Conservation (phyloP, 1,140 invertebrate species). For the Oscheius sp. region DNA sequence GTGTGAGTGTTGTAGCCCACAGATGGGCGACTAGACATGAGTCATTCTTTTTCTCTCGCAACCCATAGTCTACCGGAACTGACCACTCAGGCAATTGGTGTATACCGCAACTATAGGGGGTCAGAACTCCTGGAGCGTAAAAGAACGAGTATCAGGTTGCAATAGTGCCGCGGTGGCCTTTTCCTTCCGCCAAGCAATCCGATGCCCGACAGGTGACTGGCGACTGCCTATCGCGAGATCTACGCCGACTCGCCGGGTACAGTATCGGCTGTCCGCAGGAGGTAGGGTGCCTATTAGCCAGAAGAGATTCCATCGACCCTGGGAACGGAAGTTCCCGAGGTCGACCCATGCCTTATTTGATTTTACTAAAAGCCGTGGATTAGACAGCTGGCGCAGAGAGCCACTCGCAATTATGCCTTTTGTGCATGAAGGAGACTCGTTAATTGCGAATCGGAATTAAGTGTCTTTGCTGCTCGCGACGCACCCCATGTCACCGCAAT, state of each 20-base stretch:
- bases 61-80: too few species aligned
- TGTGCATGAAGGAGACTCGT: conserved; percentile 11
- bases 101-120: too few species aligned
- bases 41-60: too few species aligned
- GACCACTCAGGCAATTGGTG: too few species aligned
- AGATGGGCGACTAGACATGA: too few species aligned
- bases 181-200: conserved; percentile 6
- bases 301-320: too few species aligned
- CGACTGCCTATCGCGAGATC: conserved; percentile 10
- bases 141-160: neutral
- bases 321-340: too few species aligned
- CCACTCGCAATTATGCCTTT: conserved; percentile 9
- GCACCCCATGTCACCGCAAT: conserved; percentile 3
- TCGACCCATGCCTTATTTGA: too few species aligned
- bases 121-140: too few species aligned
- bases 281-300: neutral
- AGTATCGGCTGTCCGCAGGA: neutral
- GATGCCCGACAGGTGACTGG: neutral
- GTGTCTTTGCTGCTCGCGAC: conserved; percentile 2
- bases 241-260: neutral
- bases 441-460: conserved; percentile 10
- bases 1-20: too few species aligned
- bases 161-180: conserved; percentile 1
- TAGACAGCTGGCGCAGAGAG: neutral
- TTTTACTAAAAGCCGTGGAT: too few species aligned